Evolutionary conservation across 2,888 invertebrate genomes (phyloP), one percentile per base, ranked within the genome.

Genomic region (Ophion ellenae): DNA sequence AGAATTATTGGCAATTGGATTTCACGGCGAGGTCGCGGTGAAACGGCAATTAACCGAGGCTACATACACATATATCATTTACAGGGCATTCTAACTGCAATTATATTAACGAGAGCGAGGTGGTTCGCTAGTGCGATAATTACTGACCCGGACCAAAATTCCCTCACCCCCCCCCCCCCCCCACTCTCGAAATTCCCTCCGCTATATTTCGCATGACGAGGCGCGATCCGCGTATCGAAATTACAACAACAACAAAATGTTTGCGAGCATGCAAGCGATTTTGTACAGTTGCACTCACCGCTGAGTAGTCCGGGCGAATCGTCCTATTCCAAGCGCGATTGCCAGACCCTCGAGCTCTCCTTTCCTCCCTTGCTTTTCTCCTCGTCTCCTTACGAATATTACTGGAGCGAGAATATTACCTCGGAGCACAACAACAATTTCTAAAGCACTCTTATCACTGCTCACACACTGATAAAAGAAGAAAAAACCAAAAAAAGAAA

Each of bases 101-200:
- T 77, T 61, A 81, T 85, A 81, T 78, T 78, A 81, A 81, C 85
- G 85, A 75, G 24, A 14, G 61, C 59, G 32, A 73, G 73, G 69
- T 61, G 24, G 69, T 78, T 63, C 74, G 73, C 28, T 32, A 20
- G 67, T 17, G 57, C 20, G 32, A 78, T 81, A 81, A 84, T 81
- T 78, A 84, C 67, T 61, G 59, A 74, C 40, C 73, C n/a, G 59
- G n/a, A 1, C 36, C n/a, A 61, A 61, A 59, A 61, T 2, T 20
- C 6, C 36, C 10, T 3, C 64, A 7, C 47, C 14, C 47, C 47
- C 47, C 1, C 47, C 47, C 1, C 1, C 47, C 0, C 47, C 7
- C 47, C 47, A 11, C 14, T 0, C 53, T 5, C 17, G 14, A 17
- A 2, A 17, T 14, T 28, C n/a, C 66, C 45, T 28, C 24, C 24